These are phyloP conservation scores for Arizona elegans DNA, from an alignment of 2,113 vertebrate species.

Conservation along the genomic window DNA sequence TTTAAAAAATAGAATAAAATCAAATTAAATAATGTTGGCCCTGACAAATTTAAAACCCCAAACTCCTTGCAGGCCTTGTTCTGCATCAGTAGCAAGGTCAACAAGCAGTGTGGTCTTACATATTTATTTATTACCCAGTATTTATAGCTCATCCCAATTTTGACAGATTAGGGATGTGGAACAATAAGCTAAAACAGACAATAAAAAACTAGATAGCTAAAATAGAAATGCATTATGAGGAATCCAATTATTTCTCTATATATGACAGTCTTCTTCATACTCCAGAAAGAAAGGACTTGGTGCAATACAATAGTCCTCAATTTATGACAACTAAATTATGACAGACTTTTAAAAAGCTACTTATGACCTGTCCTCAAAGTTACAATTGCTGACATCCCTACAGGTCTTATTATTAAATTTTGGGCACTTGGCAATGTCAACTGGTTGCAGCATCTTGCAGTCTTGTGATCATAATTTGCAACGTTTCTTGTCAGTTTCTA, in stretches of 20 bases:
- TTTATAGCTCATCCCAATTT: neutral
- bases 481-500: no score
- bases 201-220: neutral
- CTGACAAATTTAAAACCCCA: no score
- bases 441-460: no score
- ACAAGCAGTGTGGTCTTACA: neutral
- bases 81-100: neutral
- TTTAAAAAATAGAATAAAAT: no score
- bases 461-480: no score
- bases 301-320: neutral
- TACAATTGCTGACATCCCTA: no score
- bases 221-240: neutral
- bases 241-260: neutral
- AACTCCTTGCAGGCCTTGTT: neutral
- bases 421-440: no score
- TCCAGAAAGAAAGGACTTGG: neutral
- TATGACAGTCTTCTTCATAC: neutral
- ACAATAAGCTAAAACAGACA: neutral
- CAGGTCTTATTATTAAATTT: no score
- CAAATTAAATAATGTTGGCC: no score
- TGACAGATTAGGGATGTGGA: neutral
- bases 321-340: neutral
- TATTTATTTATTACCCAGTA: neutral
- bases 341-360: neutral
- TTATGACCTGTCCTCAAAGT: neutral